phyloP scores from a whole-genome alignment of 1,140 invertebrate species.

The Eriosoma lanigerum region DNA sequence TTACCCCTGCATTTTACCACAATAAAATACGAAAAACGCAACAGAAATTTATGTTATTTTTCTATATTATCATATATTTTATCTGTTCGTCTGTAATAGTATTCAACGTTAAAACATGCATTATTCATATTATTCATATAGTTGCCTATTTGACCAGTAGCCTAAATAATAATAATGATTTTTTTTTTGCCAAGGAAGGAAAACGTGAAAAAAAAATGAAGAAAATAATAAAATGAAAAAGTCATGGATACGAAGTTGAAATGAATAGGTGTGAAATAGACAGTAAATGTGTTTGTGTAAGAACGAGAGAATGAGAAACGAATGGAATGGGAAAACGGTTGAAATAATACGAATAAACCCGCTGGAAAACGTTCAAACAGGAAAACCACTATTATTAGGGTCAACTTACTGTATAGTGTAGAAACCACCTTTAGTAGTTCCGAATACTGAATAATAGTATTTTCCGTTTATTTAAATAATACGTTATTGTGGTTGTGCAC shows the following conservation, averaged over 20 bases:
- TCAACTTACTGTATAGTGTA: neutral
- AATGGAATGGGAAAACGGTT: neutral
- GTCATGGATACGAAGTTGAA: neutral
- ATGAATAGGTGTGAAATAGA: neutral
- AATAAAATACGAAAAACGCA: neutral
- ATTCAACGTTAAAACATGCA: neutral
- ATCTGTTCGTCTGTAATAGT: neutral
- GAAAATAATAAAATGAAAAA: neutral
- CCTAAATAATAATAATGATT: neutral
- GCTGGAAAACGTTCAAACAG: neutral
- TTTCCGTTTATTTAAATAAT: slow-evolving; percentile 30
- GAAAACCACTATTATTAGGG: slow-evolving; percentile 43
- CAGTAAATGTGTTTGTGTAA: neutral
- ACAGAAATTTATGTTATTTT: neutral
- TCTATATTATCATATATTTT: no score
- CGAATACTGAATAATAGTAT: slow-evolving; percentile 26
- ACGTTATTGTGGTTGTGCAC: slow-evolving; percentile 1
- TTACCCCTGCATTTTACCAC: no score
- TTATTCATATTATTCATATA: neutral
- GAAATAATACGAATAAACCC: neutral
- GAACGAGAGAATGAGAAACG: neutral
- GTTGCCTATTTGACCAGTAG: neutral
- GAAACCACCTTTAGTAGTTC: slow-evolving; percentile 26
- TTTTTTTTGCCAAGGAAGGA: neutral
- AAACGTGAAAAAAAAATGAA: neutral